phyloP scores from a whole-genome alignment of 2,797 vertebrate species.

The Forpus xanthops region DNA sequence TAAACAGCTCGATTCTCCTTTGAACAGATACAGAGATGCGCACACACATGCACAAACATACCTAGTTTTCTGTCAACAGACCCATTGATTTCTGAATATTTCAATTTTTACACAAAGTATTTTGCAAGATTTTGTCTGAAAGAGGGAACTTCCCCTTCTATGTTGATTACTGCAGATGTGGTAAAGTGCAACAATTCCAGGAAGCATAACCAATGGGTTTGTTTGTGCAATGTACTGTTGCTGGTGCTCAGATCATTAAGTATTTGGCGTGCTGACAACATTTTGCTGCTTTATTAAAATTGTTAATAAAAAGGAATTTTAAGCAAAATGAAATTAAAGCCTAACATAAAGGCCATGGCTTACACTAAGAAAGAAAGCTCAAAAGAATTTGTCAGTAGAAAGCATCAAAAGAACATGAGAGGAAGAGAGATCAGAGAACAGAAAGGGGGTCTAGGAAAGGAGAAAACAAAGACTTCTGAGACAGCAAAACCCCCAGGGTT shows the following conservation, averaged over 20 bases:
- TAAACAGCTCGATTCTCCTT: neutral
- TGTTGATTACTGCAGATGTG: neutral
- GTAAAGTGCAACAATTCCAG: neutral
- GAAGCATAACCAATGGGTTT: neutral
- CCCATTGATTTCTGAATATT: neutral
- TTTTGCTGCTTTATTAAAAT: conserved; percentile 5
- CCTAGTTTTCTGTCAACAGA: neutral
- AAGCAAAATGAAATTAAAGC: conserved; percentile 37
- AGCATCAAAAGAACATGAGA: conserved; percentile 52
- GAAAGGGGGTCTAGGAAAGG: conserved; percentile 3
- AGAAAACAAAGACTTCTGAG: conserved; percentile 61
- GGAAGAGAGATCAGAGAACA: conserved; percentile 44
- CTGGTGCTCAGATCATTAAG: neutral
- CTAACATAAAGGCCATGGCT: neutral
- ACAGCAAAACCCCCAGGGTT: conserved; percentile 3
- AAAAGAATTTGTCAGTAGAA: conserved; percentile 52
- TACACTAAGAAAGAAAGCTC: neutral
- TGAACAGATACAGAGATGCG: neutral
- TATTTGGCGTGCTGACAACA: neutral
- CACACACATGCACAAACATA: neutral
- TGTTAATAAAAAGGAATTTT: conserved; percentile 17
- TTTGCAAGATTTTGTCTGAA: neutral
- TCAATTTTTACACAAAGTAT: neutral
- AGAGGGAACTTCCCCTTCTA: neutral
- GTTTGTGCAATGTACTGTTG: neutral